Evolutionary conservation across 2,888 invertebrate species (phyloP).

Genomic region (Diarsia brunnea): DNA sequence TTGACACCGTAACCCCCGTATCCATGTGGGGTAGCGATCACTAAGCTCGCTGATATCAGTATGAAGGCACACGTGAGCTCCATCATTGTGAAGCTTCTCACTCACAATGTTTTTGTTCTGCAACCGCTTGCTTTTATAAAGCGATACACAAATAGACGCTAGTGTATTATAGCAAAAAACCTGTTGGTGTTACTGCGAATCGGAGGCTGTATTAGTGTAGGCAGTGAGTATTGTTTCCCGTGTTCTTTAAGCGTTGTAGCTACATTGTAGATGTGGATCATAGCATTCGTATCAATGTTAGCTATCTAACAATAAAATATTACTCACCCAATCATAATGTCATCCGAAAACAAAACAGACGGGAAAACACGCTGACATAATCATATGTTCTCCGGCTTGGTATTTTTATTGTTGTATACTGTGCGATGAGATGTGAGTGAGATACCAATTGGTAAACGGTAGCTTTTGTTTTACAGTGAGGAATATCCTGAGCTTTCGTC

Average conservation of each 20-base stretch:
- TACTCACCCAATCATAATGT: slow-evolving; percentile 72
- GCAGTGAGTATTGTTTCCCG: slow-evolving; percentile 80
- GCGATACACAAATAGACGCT: slow-evolving; percentile 86
- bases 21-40: slow-evolving; percentile 82
- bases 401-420: slow-evolving; percentile 46
- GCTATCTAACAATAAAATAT: slow-evolving; percentile 69
- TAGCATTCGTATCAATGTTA: slow-evolving; percentile 27
- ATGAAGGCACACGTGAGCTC: slow-evolving; percentile 83
- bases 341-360: slow-evolving; percentile 54
- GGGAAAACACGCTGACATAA: slow-evolving; percentile 68
- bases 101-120: slow-evolving; percentile 83
- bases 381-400: slow-evolving; percentile 60
- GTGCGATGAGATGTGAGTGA: slow-evolving; percentile 43
- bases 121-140: slow-evolving; percentile 86
- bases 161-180: slow-evolving; percentile 86
- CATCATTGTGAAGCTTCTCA: slow-evolving; percentile 86
- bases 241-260: slow-evolving; percentile 69
- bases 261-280: slow-evolving; percentile 21
- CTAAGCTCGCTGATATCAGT: slow-evolving; percentile 77
- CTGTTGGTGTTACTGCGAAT: slow-evolving; percentile 85
- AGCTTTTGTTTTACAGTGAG: slow-evolving; percentile 17
- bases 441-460: slow-evolving; percentile 52
- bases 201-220: slow-evolving; percentile 82
- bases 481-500: slow-evolving; percentile 13
- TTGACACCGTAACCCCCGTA: slow-evolving; percentile 87